These are phyloP conservation scores for Eurystomus glaucurus DNA, from an alignment of 2,797 vertebrate genomes.

Conservation along the genomic window DNA sequence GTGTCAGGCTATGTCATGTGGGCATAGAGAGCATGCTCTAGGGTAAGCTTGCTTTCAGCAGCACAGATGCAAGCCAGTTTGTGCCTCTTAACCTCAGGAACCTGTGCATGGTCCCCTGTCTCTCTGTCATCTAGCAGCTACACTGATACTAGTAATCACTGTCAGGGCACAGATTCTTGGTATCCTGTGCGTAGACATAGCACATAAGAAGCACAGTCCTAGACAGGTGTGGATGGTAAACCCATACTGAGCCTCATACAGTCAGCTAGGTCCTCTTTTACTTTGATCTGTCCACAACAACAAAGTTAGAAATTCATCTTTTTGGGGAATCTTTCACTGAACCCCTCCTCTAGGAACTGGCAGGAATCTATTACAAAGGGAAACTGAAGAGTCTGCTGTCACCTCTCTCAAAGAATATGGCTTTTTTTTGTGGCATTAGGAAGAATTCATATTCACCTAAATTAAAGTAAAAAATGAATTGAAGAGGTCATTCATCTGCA, in stretches of 20 bases:
- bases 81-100: background rate
- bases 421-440: background rate
- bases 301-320: background rate
- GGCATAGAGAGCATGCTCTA: rapidly evolving
- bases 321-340: background rate
- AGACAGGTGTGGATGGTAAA: background rate
- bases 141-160: background rate
- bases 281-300: background rate
- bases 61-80: rapidly evolving
- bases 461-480: background rate
- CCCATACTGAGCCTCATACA: background rate
- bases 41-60: background rate
- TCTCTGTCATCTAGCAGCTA: background rate
- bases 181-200: background rate
- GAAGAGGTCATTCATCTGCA: background rate
- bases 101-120: background rate
- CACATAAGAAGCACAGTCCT: rapidly evolving
- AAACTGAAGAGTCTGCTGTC: background rate
- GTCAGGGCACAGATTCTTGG: background rate
- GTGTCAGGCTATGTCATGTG: rapidly evolving
- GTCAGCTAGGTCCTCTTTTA: background rate
- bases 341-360: background rate
- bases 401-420: background rate
- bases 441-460: background rate
- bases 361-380: background rate